Percentiles rank a stretch among this genome's conserved stretches.
Conservation (phyloP, 2,797 vertebrate genomes). For the Hirundo rustica region DNA sequence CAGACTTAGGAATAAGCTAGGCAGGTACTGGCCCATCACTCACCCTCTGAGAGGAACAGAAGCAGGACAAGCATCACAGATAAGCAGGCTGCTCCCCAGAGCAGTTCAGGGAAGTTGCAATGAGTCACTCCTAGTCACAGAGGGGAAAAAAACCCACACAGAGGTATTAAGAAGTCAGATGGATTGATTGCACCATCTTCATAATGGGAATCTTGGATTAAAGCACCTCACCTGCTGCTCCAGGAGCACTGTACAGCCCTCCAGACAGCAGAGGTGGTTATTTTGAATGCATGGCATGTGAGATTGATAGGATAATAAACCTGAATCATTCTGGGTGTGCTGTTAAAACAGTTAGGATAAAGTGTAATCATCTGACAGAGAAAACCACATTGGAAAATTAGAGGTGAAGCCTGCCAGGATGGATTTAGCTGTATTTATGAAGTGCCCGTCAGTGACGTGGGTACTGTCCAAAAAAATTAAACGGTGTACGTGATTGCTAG, state of each 20-base stretch:
- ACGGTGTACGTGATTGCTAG: not conserved
- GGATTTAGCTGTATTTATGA: not conserved
- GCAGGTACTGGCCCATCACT: not conserved
- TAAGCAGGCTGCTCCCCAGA: not conserved
- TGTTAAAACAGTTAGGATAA: not conserved
- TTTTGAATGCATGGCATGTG: not conserved
- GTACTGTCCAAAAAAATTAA: not conserved
- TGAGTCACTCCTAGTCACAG: not conserved
- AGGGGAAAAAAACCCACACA: rapidly evolving
- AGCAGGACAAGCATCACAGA: not conserved
- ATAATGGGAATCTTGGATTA: not conserved
- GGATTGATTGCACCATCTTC: not conserved
- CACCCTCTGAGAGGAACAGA: not conserved
- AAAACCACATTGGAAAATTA: not conserved
- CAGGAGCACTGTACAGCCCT: not conserved
- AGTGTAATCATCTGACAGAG: not conserved
- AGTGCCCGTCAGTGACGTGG: not conserved
- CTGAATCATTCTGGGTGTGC: not conserved
- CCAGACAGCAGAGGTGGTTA: not conserved
- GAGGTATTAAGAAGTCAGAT: not conserved
- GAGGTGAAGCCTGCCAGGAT: conserved; percentile 10
- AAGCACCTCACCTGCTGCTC: conserved; percentile 27
- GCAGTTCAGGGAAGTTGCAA: not conserved
- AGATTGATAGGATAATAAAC: not conserved
- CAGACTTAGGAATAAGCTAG: not conserved